Evolutionary conservation across 2,113 vertebrate genomes (phyloP).

Genomic region (Oreamnos americanus): DNA sequence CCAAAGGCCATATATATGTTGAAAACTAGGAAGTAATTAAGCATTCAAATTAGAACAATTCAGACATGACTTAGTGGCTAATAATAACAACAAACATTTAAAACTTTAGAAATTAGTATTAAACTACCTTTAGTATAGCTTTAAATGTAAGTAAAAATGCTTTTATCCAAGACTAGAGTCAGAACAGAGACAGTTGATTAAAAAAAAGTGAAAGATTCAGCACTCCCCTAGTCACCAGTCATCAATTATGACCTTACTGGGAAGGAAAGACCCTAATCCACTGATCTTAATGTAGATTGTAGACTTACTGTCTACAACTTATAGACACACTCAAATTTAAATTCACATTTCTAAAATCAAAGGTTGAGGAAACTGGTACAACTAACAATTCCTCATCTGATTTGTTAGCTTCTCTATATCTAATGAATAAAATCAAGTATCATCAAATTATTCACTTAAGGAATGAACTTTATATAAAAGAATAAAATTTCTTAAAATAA

Average conservation of each 20-base stretch:
- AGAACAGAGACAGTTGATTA: background rate
- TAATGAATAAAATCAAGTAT: background rate
- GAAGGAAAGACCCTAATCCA: background rate
- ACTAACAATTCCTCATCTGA: background rate
- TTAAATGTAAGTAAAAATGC: background rate
- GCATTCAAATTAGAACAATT: background rate
- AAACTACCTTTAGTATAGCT: background rate
- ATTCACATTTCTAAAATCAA: background rate
- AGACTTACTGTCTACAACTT: background rate
- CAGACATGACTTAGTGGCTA: background rate
- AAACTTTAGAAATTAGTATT: background rate
- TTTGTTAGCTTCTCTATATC: background rate
- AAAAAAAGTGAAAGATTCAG: background rate
- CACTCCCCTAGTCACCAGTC: background rate
- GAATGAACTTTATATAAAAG: background rate
- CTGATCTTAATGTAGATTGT: too few species aligned
- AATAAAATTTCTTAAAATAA: background rate
- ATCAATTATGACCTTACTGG: background rate
- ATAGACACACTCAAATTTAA: background rate
- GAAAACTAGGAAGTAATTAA: background rate
- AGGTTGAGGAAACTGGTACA: background rate
- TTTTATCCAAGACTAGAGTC: background rate
- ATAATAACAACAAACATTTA: background rate
- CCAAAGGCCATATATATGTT: background rate
- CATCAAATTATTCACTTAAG: background rate